Evolutionary conservation across 2,113 vertebrate species (phyloP), one percentile per base, ranked within the genome.

Genomic region (Verasper variegatus): DNA sequence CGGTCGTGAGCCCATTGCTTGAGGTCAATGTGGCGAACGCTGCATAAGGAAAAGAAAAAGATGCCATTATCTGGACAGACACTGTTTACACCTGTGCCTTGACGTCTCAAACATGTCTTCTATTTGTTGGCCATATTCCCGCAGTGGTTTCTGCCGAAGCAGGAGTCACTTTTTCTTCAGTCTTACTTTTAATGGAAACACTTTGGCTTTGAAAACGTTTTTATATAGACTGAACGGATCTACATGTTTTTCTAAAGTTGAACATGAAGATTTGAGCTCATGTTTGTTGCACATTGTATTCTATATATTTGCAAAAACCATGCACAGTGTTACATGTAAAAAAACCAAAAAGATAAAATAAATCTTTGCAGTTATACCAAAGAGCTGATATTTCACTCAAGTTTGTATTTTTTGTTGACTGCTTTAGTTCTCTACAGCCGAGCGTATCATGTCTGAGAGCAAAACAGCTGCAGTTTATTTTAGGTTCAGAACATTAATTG

Each of bases 281-380:
- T 68, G 63, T 9, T 63, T 26, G 42, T 81, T 65, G 78, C 83
- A 80, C 67, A 71, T 63, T 84, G 42, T 70, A 71, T 63, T 78
- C 35, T 66, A 59, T 59, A 66, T 76, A 71, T 81, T 80, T 86
- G 61, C 11, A 74, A 42, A 54, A 82, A 83, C 75, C 74, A n/a
- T 81, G 69, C 81, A 82, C 80, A 88, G 84, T 89, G 74, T 92
- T 89, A 85, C n/a, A 67, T 9, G 54, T 35, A 54, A 49, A 60
- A 71, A 73, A 12, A 73, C 20, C 0, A 0, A 57, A 79, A 81
- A 71, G 74, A 11, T 60, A 0, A 31, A 57, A 81, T 77, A 72
- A 76, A 14, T 58, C 49, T 67, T 40, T 49, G 18, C 35, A 21
- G 54, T 69, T 68, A 59, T 69, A 54, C 27, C 21, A 10, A 71